Base-by-base conservation (phyloP, 2,113 vertebrate genomes). In the Gnathonemus echidnorhynchus region DNA sequence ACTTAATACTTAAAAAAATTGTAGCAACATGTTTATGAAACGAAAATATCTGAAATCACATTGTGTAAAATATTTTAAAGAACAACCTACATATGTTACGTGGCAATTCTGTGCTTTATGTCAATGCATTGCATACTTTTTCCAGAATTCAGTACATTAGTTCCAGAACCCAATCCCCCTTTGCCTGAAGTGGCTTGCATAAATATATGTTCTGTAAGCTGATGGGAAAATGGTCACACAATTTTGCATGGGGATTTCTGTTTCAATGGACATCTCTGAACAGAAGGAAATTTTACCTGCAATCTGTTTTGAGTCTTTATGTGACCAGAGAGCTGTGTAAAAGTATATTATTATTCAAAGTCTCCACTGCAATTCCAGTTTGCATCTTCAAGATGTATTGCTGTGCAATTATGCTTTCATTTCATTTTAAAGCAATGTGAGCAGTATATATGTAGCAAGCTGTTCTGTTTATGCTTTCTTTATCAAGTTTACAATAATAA, bases 261-360 rank as follows among this genome's bases (percentile, higher is more conserved):
- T 53, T 87, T 48, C 86, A 50, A 87, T 53, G 50, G 86, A 87
- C 50, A 53, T 87, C 48, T 87, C 86, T 56, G 86, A 87, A 53
- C 50, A 87, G 45, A 53, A 87, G 50, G 48, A 35, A 87, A 87
- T 27, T 53, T 52, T 52, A 87, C 50, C 86, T 53, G 86, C 83
- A 85, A 48, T 85, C 42, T 85, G 45, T 46, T 31, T 87, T 53
- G 27, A 35, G 24, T 56, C 86, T 87, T 87, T 87, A 53, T 50
- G 50, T 87, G 50, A 35, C 86, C 50, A 35, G 27, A 87, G 50
- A 87, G 27, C 50, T 56, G 49, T 87, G 17, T 53, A 53, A 87
- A 87, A 35, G 74, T 80, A 53, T 19, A 87, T 87, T 87, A 87
- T 87, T 87, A 87, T 87, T 87, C 86, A 87, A 31, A 52, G 5